Conservation (phyloP, 2,888 invertebrate genomes). For the Gibbula magus region DNA sequence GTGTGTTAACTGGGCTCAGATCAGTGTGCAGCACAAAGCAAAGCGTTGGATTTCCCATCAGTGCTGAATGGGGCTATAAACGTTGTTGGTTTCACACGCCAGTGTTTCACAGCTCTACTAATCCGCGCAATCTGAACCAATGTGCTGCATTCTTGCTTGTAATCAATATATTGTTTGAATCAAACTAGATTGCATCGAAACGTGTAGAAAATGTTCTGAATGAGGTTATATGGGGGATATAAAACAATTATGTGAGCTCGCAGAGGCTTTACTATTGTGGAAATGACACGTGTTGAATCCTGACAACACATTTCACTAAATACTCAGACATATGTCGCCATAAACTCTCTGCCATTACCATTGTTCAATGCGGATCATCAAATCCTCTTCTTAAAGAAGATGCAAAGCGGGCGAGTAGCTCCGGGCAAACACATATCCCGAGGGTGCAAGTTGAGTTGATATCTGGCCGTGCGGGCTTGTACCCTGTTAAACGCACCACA, state of each 20-base stretch:
- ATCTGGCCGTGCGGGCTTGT: neutral
- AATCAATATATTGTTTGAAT: slow-evolving; percentile 1
- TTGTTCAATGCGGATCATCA: neutral
- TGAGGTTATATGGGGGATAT: neutral
- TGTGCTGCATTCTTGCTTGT: slow-evolving; percentile 3
- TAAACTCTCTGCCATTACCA: neutral
- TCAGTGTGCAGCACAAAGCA: neutral
- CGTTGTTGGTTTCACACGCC: neutral
- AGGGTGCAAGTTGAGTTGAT: neutral
- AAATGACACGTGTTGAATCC: slow-evolving; percentile 4
- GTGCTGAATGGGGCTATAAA: neutral
- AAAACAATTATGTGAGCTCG: neutral
- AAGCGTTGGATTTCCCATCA: neutral
- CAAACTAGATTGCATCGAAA: neutral
- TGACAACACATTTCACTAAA: neutral
- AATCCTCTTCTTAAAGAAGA: neutral
- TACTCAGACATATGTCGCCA: neutral
- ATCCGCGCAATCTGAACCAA: neutral
- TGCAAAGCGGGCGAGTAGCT: neutral
- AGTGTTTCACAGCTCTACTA: neutral
- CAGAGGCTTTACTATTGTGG: neutral
- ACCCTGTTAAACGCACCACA: neutral
- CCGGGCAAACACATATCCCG: neutral
- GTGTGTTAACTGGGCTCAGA: neutral
- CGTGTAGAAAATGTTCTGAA: neutral